Base-by-base conservation (phyloP, 2,113 vertebrate genomes). In the Thermophis baileyi region DNA sequence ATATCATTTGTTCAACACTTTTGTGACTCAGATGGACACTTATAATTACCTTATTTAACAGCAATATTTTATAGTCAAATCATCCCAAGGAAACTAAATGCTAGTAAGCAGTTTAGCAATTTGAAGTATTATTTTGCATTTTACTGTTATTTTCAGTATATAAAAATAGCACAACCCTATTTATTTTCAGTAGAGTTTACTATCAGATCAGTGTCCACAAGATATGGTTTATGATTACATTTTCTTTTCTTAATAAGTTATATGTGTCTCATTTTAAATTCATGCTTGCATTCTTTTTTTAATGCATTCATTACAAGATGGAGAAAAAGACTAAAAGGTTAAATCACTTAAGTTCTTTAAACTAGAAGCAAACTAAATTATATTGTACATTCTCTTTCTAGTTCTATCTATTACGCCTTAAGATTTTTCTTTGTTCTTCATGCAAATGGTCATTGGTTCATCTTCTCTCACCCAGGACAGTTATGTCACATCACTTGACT, bases 401-500 rank as follows among this genome's bases (percentile, higher is more conserved):
- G 88, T 57, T 88, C 94, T 63, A 54, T 12, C 88, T 92, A 95
- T 91, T 87, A 93, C 89, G 86, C 90, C 63, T 91, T 90, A 96
- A 93, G 95, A 96, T 97, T 97, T 96, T 96, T 97, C 97, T 98
- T 98, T 98, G 98, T 98, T 98, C 97, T 97, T 94, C 93, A 96
- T 97, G 96, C 96, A 98, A 98, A 98, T 96, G 97, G 97, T 97
- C 97, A 98, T 88, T 96, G 97, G 97, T 97, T 98, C 96, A 96
- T 98, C 95, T 97, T 97, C 96, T 97, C 95, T 97, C 92, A 96
- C 91, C 93, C 96, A 74, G 97, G 97, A 98, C 94, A 95, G 97
- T 97, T 97, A 97, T 98, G 97, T 98, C 98, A 98, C 97, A 97
- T 98, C 97, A 96, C 97, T 97, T 98, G 97, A 98, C 97, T 97